Base-by-base conservation (phyloP, 2,113 vertebrate species). In the Carollia perspicillata region DNA sequence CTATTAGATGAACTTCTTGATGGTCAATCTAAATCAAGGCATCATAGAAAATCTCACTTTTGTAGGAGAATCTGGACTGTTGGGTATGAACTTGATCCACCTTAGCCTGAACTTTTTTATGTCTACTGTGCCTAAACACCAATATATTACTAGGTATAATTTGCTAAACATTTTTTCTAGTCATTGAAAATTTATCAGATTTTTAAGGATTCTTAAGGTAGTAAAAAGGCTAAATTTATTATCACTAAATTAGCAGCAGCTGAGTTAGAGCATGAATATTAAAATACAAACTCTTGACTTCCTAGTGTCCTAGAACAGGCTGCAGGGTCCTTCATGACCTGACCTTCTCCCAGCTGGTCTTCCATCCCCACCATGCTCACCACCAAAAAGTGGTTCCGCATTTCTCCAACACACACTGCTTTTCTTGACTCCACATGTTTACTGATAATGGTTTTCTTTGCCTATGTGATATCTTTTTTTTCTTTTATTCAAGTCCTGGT, bases 191-290 rank as follows among this genome's bases (percentile, higher is more conserved):
- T 37, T 17, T 30, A 94, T 47, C 95, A 93, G 84, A 90, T 97
- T 97, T 97, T 84, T n/a, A 87, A 96, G 77, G 4, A 4, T 95
- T 96, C 81, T 68, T 72, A 90, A 94, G 42, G 44, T 47, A 86
- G 0, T 89, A 89, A 97, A 98, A 97, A 63, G 65, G 26, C 69
- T 65, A 95, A 90, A 68, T 81, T 93, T 83, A 72, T 75, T 28
- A 53, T 33, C 68, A 81, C 26, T 80, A 35, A 47, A 93, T 93
- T 47, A 95, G 30, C 84, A 44, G 72, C 13, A 66, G 9, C 1
- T 79, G n/a, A 60, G 65, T 75, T 94, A 96, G 81, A 89, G 35
- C 60, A 74, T 81, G 11, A 84, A 80, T 63, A 68, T 63, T 68
- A 92, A 94, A 17, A 79, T 53, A 22, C 0, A 74, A 93, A 20